These are phyloP conservation scores for Phaedon cochleariae DNA, from an alignment of 2,888 invertebrate species.

Conservation along the genomic window DNA sequence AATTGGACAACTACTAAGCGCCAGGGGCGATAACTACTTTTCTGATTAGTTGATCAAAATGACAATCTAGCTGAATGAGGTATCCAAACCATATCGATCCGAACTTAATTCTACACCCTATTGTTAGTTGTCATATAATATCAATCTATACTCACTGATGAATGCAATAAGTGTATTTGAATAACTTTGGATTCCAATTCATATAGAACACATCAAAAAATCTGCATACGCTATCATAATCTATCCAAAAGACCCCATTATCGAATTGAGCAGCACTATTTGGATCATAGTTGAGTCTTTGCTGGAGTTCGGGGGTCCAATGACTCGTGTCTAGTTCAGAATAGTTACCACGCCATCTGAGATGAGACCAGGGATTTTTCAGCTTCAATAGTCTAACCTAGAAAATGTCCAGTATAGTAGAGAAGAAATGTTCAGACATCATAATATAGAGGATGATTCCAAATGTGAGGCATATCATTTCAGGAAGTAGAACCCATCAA, in stretches of 20 bases:
- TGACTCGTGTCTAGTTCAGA: conserved; percentile 84
- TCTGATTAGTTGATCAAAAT: no score
- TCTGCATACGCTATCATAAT: conserved; percentile 85
- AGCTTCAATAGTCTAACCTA: conserved; percentile 76
- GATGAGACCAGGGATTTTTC: conserved; percentile 97
- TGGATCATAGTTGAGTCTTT: conserved; percentile 83
- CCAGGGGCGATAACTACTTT: no score
- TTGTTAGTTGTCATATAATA: no score
- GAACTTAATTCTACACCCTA: no score
- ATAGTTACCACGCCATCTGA: conserved; percentile 95
- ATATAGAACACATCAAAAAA: conserved; percentile 95
- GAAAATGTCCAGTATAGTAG: conserved; percentile 24
- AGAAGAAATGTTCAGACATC: no score
- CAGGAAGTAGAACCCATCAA: no score
- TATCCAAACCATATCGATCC: no score
- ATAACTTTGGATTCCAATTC: conserved; percentile 94
- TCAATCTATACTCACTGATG: conserved; percentile 80
- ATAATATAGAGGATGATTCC: no score
- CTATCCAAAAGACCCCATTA: conserved; percentile 97
- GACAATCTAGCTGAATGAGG: no score
- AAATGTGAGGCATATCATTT: no score
- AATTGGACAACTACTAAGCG: no score
- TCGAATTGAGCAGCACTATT: conserved; percentile 88
- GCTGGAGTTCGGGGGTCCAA: conserved; percentile 84
- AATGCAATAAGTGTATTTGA: conserved; percentile 86